Evolutionary conservation across 2,888 invertebrate genomes (phyloP).

Genomic region (Hedya salicella): DNA sequence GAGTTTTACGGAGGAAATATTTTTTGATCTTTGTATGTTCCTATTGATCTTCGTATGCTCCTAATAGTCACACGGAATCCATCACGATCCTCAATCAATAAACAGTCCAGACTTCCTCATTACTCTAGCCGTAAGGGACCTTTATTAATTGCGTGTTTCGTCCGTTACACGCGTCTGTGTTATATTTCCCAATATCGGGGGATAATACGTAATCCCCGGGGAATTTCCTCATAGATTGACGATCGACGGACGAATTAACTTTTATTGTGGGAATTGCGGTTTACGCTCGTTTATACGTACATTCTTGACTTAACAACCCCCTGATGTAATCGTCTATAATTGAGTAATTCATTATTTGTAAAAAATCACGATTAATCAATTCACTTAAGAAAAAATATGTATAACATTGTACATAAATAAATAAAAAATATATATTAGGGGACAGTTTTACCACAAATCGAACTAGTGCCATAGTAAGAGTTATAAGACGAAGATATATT

Average conservation of each 20-base stretch:
- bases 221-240: slow-evolving; percentile 23
- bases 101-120: slow-evolving; percentile 27
- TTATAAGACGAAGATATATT: too few relatives aligned
- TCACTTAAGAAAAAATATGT: too few relatives aligned
- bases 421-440: too few relatives aligned
- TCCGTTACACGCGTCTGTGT: slow-evolving; percentile 24
- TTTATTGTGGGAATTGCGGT: not conserved
- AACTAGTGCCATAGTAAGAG: too few relatives aligned
- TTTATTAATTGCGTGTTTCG: slow-evolving; percentile 31
- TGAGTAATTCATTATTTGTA: too few relatives aligned
- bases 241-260: slow-evolving; percentile 22
- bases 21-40: not conserved
- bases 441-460: too few relatives aligned
- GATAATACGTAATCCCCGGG: slow-evolving; percentile 26
- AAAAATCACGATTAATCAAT: too few relatives aligned
- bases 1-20: not conserved
- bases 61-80: slow-evolving; percentile 11
- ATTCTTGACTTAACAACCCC: too few relatives aligned
- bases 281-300: not conserved
- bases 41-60: not conserved
- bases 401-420: too few relatives aligned
- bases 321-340: too few relatives aligned
- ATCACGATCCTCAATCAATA: slow-evolving; percentile 30
- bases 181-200: slow-evolving; percentile 29
- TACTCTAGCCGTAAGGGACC: slow-evolving; percentile 17